Evolutionary conservation across 2,797 vertebrate genomes (phyloP).

Genomic region (Cyclopterus lumpus): DNA sequence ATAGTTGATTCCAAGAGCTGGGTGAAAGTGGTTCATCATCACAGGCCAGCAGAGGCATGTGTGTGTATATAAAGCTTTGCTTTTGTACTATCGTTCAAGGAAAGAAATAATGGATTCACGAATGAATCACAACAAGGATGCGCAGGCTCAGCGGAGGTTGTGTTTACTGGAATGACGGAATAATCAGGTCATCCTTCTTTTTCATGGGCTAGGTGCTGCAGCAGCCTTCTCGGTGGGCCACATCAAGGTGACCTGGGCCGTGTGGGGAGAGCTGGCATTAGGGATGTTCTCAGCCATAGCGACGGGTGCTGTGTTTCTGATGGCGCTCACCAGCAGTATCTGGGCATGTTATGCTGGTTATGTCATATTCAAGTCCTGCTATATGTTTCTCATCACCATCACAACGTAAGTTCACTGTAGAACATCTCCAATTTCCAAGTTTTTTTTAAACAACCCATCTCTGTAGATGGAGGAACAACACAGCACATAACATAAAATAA

Average conservation of each 20-base stretch:
- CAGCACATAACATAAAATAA: background rate
- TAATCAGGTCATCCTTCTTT: conserved; percentile 18
- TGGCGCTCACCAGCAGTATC: conserved; percentile 75
- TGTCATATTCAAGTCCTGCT: conserved; percentile 81
- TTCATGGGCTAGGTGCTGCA: conserved; percentile 71
- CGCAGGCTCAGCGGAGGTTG: background rate
- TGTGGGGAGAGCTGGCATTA: conserved; percentile 83
- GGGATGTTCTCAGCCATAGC: conserved; percentile 80
- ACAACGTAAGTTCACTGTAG: conserved; percentile 67
- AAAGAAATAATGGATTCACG: conserved; percentile 17
- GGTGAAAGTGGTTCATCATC: conserved; percentile 41
- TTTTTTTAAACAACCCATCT: background rate
- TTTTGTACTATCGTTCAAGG: background rate
- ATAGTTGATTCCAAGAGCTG: conserved; percentile 47
- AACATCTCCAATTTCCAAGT: background rate
- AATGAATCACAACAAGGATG: conserved; percentile 8
- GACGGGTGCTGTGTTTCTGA: conserved; percentile 77
- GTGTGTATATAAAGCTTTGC: conserved; percentile 4
- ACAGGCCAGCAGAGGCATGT: conserved; percentile 9
- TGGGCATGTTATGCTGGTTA: conserved; percentile 81
- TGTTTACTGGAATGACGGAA: background rate
- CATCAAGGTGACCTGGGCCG: conserved; percentile 73
- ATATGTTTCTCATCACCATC: conserved; percentile 85
- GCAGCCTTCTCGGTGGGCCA: conserved; percentile 79
- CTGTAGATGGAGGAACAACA: background rate